Base-by-base conservation (phyloP, 2,888 invertebrate species). In the Hydraecia micacea region DNA sequence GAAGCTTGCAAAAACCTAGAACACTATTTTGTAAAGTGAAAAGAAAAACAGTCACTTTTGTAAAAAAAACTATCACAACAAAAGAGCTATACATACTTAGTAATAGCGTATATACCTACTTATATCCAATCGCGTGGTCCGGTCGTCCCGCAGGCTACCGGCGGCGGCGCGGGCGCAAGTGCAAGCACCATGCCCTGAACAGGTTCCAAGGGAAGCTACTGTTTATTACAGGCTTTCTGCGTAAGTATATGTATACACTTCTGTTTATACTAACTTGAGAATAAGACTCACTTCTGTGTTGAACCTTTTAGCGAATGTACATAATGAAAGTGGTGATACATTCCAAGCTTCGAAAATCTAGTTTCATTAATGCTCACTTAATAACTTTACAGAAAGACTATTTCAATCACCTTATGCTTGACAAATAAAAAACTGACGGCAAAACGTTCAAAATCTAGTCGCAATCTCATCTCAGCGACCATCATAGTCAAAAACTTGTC, bases 71-170 rank as follows among this genome's bases (percentile, higher is more conserved):
- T 28, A 63, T 18, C 65, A 18, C 66, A 58, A 39, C 67, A 49
- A 6, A 46, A 36, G 28, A 25, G 15, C 46, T 46, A 66, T 69
- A 70, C 15, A 21, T 58, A n/a, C n/a, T 21, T 39, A 25, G 36
- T 15, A 28, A 25, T 15, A 36, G 2, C 62, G 11, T 11, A 42
- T 11, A 46, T 46, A 46, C 46, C 4, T 46, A 1, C n/a, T n/a
- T 2, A 32, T 62, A 32, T 60, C 15, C 21, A 15, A 39, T 78
- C 18, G 58, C 70, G 25, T 55, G 52, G 52, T 52, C 62, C 39
- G 73, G 77, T 70, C 79, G 75, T 62, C 83, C 67, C 65, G 87
- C 79, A 36, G 85, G 86, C 86, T 83, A 60, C 77, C 72, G 77
- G 42, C 73, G 73, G 36, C 36, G 36, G 36, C 36, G 36, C 74